A percentile compares a stretch with the other conserved stretches of the same genome.
Evolutionary conservation across 2,888 invertebrate genomes (phyloP).

Genomic region (Acleris cristana): DNA sequence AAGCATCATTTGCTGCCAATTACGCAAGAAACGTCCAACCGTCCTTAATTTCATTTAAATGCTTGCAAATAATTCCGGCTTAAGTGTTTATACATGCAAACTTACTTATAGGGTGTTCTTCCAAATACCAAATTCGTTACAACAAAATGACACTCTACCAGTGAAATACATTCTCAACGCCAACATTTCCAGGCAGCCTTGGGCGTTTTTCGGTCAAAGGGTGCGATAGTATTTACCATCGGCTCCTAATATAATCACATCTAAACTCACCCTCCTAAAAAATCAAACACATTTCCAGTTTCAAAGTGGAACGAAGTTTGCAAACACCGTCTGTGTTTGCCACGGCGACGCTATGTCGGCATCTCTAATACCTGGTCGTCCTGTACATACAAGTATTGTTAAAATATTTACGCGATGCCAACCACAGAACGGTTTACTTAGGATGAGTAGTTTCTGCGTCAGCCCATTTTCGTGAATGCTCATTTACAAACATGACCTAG

Average conservation of each 20-base stretch:
- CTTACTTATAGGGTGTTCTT: too few relatives aligned
- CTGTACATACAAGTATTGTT: constrained; percentile 48
- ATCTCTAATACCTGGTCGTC: constrained; percentile 37
- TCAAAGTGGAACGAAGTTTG: constrained; percentile 13
- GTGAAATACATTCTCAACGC: constrained; percentile 3
- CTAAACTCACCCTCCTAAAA: constrained; percentile 19
- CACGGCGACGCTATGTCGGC: constrained; percentile 39
- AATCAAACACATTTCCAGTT: constrained; percentile 26
- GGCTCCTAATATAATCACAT: constrained; percentile 16
- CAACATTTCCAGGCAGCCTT: constrained; percentile 2
- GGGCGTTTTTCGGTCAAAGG: constrained; percentile 8
- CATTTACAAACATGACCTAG: constrained; percentile 47
- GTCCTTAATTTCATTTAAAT: too few relatives aligned
- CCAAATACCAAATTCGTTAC: too few relatives aligned
- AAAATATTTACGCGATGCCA: constrained; percentile 62
- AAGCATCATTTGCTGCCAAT: too few relatives aligned
- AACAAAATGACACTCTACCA: not conserved
- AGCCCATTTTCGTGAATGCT: constrained; percentile 50
- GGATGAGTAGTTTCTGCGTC: constrained; percentile 65
- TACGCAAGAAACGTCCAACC: too few relatives aligned
- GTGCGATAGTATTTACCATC: constrained; percentile 18
- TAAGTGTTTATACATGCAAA: too few relatives aligned
- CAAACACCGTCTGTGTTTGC: constrained; percentile 41
- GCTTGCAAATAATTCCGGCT: too few relatives aligned
- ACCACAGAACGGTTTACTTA: constrained; percentile 60